Evolutionary conservation across 1,140 invertebrate genomes (phyloP), one percentile per base, ranked within the genome.

Genomic region (Macrobrachium nipponense): DNA sequence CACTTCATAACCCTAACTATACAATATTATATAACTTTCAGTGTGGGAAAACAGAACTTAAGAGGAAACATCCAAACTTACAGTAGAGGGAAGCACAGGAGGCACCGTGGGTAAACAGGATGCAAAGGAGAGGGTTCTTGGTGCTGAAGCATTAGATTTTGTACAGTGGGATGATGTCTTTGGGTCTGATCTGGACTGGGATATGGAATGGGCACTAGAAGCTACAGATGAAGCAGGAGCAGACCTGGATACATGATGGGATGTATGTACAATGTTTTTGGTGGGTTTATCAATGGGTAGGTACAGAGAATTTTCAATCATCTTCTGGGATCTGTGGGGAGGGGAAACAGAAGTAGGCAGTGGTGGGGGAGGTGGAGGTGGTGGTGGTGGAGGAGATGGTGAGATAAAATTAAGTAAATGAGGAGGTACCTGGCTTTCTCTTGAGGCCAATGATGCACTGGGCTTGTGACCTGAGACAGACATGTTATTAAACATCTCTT

Each of bases 331-430:
- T 81, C n/a, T n/a, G 36, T 17, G 43, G n/a, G 5, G 51, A 15
- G 18, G 11, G 44, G 51, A 43, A 20, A 51, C 23, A 51, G 44
- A 14, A 58, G 68, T 51, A 60, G 59, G 59, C 66, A 6, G 36
- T 51, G 23, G 72, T 23, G 23, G 70, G 36, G 11, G 72, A n/a
- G n/a, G 72, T 23, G 73, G 81, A 44, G 72, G 81, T 11, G 81
- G 81, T 23, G 81, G 81, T 23, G 81, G 81, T 58, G 81, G 81
- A 14, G 81, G 81, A 64, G 70, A 72, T 43, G 70, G 81, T 18
- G 70, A 51, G 18, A 44, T 70, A 27, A 27, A 20, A 80, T 27
- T n/a, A 17, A 44, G 62, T 76, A 36, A 75, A 76, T 23, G 58
- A 44, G 43, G 72, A 66, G 82, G 58, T 83, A 83, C 82, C 72